Conservation (phyloP, 2,888 invertebrate genomes). For the Strigamia crassipes region DNA sequence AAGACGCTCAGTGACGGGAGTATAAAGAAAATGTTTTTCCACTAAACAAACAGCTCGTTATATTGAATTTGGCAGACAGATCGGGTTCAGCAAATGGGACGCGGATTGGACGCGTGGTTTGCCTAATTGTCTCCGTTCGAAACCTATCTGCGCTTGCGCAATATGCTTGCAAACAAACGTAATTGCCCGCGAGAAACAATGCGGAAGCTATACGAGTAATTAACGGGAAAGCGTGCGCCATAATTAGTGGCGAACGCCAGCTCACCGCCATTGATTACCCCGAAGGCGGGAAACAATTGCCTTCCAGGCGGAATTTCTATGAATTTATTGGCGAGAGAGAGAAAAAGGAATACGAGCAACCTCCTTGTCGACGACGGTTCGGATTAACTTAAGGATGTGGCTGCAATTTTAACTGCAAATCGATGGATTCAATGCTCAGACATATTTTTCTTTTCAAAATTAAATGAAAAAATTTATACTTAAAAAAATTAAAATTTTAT, state of each 20-base stretch:
- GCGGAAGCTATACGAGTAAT: constrained; percentile 34
- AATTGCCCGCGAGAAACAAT: constrained; percentile 34
- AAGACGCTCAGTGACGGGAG: constrained; percentile 5
- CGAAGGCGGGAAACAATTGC: not conserved
- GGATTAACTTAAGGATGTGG: not conserved
- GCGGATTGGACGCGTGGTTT: constrained; percentile 29
- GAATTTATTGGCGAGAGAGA: constrained; percentile 5
- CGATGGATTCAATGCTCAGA: not conserved
- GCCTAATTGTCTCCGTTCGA: constrained; percentile 34
- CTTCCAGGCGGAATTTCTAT: constrained; percentile 14
- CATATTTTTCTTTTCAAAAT: not conserved
- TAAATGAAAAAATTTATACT: no score
- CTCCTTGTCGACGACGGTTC: constrained; percentile 2
- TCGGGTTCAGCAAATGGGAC: constrained; percentile 12
- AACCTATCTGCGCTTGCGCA: constrained; percentile 30
- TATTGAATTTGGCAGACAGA: constrained; percentile 24
- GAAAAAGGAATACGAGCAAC: constrained; percentile 3
- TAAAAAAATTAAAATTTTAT: no score
- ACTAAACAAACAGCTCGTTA: constrained; percentile 31
- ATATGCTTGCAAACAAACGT: constrained; percentile 28
- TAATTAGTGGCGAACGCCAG: constrained; percentile 34
- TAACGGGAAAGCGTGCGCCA: constrained; percentile 26
- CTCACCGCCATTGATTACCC: constrained; percentile 26
- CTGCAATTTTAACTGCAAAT: constrained; percentile 4
- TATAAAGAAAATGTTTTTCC: constrained; percentile 32